phyloP scores from a whole-genome alignment of 2,797 vertebrate species.

The Tragelaphus oryx region DNA sequence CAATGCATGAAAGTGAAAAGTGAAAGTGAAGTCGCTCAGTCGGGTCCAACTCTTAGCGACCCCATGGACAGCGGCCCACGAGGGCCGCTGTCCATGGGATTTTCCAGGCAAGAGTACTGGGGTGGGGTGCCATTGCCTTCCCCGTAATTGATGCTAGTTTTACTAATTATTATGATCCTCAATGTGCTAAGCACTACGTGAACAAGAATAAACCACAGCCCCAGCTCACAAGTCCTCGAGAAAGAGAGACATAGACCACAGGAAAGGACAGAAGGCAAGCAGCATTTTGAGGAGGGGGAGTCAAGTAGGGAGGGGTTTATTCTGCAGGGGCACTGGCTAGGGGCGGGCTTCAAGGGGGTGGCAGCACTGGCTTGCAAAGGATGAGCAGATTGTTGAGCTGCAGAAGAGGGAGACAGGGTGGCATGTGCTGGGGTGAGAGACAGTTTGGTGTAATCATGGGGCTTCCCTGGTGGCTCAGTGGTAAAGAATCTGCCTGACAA shows the following conservation, averaged over 20 bases:
- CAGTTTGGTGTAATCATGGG: background rate
- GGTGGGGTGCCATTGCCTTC: no score
- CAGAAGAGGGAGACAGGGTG: background rate
- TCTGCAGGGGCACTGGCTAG: background rate
- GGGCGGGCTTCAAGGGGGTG: background rate
- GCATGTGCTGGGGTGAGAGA: background rate
- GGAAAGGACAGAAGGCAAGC: background rate
- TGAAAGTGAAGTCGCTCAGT: no score
- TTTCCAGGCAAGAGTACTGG: no score
- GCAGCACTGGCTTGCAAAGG: background rate
- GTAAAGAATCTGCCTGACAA: background rate
- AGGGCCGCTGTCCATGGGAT: no score
- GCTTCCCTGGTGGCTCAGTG: background rate
- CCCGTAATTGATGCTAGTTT: background rate
- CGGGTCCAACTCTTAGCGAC: no score
- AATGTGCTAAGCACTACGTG: background rate
- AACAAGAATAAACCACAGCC: background rate
- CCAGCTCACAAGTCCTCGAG: background rate
- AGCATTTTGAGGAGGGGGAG: background rate
- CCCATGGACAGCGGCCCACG: no score
- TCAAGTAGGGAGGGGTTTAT: background rate
- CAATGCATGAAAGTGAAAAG: no score
- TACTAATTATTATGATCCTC: background rate
- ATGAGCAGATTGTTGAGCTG: accelerated
- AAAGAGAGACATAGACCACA: background rate